A percentile compares a stretch with the other conserved stretches of the same genome.
phyloP scores from a whole-genome alignment of 2,113 vertebrate species.

The Burhinus oedicnemus region DNA sequence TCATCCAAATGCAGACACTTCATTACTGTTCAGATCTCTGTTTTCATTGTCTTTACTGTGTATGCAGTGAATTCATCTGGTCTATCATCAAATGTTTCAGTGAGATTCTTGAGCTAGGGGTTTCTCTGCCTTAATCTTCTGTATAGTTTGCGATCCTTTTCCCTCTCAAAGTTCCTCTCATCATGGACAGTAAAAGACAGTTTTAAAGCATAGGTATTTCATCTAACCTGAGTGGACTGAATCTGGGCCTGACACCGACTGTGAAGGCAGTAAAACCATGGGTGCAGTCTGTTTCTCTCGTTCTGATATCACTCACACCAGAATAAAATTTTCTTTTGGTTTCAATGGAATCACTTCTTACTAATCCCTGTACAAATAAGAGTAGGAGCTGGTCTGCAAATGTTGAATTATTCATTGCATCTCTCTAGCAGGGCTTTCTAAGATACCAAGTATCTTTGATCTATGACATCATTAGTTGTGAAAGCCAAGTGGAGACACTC shows the following conservation, averaged over 20 bases:
- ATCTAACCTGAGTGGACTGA: not conserved
- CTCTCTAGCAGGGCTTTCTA: not conserved
- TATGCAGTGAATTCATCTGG: not conserved
- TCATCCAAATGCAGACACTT: not conserved
- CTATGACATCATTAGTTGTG: conserved; percentile 38
- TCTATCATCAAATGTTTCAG: not conserved
- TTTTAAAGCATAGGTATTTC: not conserved
- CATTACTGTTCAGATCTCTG: not conserved
- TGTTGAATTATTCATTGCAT: not conserved
- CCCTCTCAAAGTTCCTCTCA: not conserved
- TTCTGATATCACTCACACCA: not conserved
- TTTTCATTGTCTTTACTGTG: not conserved
- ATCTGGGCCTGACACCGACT: not conserved
- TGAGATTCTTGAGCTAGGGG: not conserved
- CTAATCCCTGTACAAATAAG: not conserved
- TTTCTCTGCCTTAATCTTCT: not conserved
- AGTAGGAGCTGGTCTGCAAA: not conserved
- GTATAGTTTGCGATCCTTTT: not conserved
- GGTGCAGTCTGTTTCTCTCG: not conserved
- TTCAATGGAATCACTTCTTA: not conserved
- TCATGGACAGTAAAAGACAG: not conserved
- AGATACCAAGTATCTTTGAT: conserved; percentile 17
- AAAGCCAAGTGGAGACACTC: conserved; percentile 50
- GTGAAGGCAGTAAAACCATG: not conserved
- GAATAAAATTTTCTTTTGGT: not conserved